Evolutionary conservation across 1,140 invertebrate species (phyloP).

Genomic region (Listronotus oregonensis): DNA sequence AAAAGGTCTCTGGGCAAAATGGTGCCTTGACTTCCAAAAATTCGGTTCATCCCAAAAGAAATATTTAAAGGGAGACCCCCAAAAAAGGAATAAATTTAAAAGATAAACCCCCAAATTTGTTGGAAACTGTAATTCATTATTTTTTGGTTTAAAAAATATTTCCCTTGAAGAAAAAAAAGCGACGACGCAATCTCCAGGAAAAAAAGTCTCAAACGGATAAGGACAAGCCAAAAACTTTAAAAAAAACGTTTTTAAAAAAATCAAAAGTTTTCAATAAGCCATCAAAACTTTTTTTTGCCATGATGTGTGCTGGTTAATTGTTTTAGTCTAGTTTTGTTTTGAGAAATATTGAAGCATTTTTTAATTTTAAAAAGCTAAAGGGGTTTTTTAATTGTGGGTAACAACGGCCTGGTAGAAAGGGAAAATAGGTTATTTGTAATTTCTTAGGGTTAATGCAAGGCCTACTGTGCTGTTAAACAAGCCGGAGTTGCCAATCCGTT

Average conservation of each 20-base stretch:
- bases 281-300: conserved; percentile 1
- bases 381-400: too few relatives aligned
- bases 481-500: too few relatives aligned
- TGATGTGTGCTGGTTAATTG: not conserved
- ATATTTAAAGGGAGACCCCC: conserved; percentile 6
- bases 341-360: too few relatives aligned
- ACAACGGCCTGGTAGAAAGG: too few relatives aligned
- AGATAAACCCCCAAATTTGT: not conserved
- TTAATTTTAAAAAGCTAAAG: too few relatives aligned
- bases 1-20: not conserved
- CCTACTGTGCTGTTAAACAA: too few relatives aligned
- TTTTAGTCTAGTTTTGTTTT: too few relatives aligned
- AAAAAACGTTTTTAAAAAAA: conserved; percentile 29
- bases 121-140: not conserved
- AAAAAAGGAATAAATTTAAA: conserved; percentile 4
- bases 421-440: too few relatives aligned
- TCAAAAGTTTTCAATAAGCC: not conserved
- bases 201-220: conserved; percentile 27
- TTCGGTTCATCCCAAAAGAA: conserved; percentile 23
- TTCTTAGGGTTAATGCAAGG: too few relatives aligned
- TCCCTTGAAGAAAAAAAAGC: not conserved
- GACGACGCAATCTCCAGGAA: not conserved
- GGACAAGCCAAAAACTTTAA: conserved; percentile 33
- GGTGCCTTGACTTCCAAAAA: not conserved
- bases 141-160: conserved; percentile 11